Base-by-base conservation (phyloP, 2,113 vertebrate species). In the Epinephelus moara region DNA sequence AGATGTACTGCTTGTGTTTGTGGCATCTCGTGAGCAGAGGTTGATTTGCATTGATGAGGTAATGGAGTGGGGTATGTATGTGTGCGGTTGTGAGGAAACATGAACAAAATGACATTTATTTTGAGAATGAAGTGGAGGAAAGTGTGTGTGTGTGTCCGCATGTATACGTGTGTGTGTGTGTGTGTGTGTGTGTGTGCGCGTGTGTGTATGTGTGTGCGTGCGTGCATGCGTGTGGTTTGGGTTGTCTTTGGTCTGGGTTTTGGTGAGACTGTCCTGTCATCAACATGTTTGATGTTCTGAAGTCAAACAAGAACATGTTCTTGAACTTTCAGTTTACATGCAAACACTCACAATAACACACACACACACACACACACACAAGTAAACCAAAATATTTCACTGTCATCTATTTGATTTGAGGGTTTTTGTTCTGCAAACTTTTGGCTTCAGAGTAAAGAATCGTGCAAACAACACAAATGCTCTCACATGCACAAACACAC, bases 51-150 rank as follows among this genome's bases (percentile, higher is more conserved):
- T 17, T 33, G 70, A 23, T 74, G 71, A 74, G 45, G 59, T 75
- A 23, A 75, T 62, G 72, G 45, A 52, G 11, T 49, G 50, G 55
- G 50, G 68, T 70, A n/a, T 37, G 10, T 18, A 25, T 50, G 68
- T 56, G 68, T 55, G 68, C 21, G 55, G 49, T 69, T 69, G 49
- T 52, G n/a, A 45, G 53, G 70, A 73, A 19, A 49, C 70, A 21
- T n/a, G 23, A 47, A 42, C 30, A 40, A 71, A 47, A 27, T 6
- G 14, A 7, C 23, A 47, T 21, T 73, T 61, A 74, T 74, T 61
- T 61, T 61, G 18, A 74, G 27, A n/a, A 33, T n/a, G 37, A 40
- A 40, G 21, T 15, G 21, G 14, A 33, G 23, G 13, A 23, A 17
- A 37, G 59, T 18, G 59, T 11, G 60, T 56, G 53, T 56, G 53